phyloP scores from a whole-genome alignment of 1,140 invertebrate genomes.

The Caerostris darwini region DNA sequence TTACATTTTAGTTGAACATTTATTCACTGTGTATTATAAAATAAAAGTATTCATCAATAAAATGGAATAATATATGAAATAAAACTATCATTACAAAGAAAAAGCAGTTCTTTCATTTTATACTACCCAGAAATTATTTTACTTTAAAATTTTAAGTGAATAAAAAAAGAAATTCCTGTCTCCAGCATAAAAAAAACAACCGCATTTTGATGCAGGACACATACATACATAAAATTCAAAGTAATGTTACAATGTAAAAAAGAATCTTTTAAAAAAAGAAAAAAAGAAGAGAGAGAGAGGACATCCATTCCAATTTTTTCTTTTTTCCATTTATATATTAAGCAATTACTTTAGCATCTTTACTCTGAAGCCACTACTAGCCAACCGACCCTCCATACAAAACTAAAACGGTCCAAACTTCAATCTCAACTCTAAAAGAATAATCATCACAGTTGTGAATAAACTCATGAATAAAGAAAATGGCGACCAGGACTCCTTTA shows the following conservation, averaged over 20 bases:
- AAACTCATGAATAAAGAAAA: slow-evolving; percentile 72
- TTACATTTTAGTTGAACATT: no score
- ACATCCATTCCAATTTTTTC: neutral
- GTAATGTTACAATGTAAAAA: no score
- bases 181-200: neutral
- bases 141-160: no score
- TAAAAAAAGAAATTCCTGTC: no score
- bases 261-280: neutral
- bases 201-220: neutral
- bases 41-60: no score
- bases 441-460: slow-evolving; percentile 71
- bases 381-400: neutral
- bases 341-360: slow-evolving; percentile 28
- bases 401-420: neutral
- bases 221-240: neutral
- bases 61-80: no score
- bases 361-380: slow-evolving; percentile 22
- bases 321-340: neutral
- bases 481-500: neutral
- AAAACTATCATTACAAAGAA: no score
- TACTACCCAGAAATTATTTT: no score
- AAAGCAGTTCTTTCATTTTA: no score
- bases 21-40: no score
- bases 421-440: slow-evolving; percentile 58
- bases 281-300: neutral